A percentile compares a stretch with the other conserved stretches of the same genome.
These are phyloP conservation scores for Dyspetes luteomarginatus DNA, from an alignment of 2,888 invertebrate genomes.

Conservation along the genomic window DNA sequence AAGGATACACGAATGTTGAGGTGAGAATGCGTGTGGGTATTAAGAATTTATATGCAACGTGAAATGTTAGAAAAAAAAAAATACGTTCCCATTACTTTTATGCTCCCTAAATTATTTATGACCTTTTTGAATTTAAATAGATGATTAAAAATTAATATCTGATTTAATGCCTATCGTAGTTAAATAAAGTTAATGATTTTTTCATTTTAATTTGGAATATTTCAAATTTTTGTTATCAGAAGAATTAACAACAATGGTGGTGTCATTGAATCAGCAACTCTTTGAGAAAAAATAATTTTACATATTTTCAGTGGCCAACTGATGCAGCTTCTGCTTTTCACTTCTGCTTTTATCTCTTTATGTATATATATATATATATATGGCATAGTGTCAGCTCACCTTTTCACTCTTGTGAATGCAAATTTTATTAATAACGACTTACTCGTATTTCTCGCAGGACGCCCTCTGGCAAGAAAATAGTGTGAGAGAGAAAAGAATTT, in stretches of 20 bases:
- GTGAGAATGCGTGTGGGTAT: not conserved
- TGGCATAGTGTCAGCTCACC: conserved; percentile 63
- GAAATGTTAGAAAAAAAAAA: not conserved
- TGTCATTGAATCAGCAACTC: too few species aligned
- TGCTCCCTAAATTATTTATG: not conserved
- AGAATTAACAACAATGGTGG: too few species aligned
- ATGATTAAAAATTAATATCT: too few species aligned
- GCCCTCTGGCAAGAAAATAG: conserved; percentile 51
- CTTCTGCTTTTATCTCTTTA: conserved; percentile 14
- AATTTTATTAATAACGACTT: conserved; percentile 80
- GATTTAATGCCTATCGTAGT: too few species aligned
- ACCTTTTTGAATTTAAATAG: too few species aligned
- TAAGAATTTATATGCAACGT: not conserved
- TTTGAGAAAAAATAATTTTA: too few species aligned
- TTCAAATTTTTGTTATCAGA: too few species aligned
- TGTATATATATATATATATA: not conserved
- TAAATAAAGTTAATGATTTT: too few species aligned
- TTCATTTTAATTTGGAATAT: too few species aligned
- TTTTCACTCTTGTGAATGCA: conserved; percentile 81
- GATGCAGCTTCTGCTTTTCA: conserved; percentile 3
- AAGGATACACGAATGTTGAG: conserved; percentile 19
- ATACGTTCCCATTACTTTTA: not conserved
- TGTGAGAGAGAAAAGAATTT: conserved; percentile 64
- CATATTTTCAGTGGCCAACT: not conserved
- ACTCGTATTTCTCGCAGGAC: conserved; percentile 77